Conservation (phyloP, 1,140 invertebrate species). For the Tetranychus urticae region DNA sequence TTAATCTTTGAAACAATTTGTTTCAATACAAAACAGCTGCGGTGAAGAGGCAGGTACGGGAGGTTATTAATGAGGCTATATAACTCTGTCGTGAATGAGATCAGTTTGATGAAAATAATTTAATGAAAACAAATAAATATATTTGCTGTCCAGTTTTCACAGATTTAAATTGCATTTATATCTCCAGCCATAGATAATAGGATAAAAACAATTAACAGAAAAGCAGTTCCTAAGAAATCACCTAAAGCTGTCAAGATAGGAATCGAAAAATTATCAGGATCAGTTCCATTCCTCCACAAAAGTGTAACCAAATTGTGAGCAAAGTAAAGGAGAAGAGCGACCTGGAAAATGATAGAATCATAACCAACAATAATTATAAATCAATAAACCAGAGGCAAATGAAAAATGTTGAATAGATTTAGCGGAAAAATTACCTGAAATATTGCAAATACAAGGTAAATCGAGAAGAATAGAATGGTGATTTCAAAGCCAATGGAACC, state of each 20-base stretch:
- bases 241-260: slow-evolving; percentile 77
- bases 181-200: neutral
- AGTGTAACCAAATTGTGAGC: slow-evolving; percentile 28
- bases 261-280: slow-evolving; percentile 30
- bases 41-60: neutral
- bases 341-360: neutral
- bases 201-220: neutral
- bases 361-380: neutral
- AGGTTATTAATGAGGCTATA: too few species aligned
- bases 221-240: slow-evolving; percentile 46
- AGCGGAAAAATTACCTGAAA: too few species aligned
- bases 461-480: too few species aligned
- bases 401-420: too few species aligned
- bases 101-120: too few species aligned
- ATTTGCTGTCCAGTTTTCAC: neutral
- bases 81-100: too few species aligned
- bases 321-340: slow-evolving; percentile 21
- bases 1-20: neutral
- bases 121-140: too few species aligned
- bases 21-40: too few species aligned
- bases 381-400: too few species aligned
- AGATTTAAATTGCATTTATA: neutral
- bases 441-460: too few species aligned
- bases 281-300: slow-evolving; percentile 23
- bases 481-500: too few species aligned